Percentiles rank a stretch among this genome's conserved stretches.
phyloP scores from a whole-genome alignment of 2,888 invertebrate genomes.

The Matsumyia berberina region DNA sequence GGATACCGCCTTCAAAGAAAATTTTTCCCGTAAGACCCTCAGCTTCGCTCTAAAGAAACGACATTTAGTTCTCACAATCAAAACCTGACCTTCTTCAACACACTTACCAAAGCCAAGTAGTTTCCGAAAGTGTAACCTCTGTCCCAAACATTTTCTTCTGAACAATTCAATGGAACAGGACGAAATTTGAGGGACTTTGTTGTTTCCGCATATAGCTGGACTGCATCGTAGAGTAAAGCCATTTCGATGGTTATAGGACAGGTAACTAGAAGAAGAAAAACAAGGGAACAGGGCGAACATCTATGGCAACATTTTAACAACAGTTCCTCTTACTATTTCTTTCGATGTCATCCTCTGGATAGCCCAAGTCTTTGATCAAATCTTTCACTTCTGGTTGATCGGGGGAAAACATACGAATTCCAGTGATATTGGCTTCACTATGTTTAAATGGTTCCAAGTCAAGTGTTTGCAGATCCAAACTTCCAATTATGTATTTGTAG shows the following conservation, averaged over 20 bases:
- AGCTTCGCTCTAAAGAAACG: constrained; percentile 76
- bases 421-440: constrained; percentile 93
- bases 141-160: constrained; percentile 87
- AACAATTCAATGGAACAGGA: constrained; percentile 86
- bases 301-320: background rate
- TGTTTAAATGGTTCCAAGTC: constrained; percentile 91
- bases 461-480: constrained; percentile 88
- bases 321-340: constrained; percentile 67
- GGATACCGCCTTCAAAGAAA: constrained; percentile 91
- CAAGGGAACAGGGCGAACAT: background rate
- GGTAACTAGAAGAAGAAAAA: constrained; percentile 78
- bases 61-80: background rate
- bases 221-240: constrained; percentile 93
- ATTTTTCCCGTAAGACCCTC: constrained; percentile 90
- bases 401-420: constrained; percentile 88
- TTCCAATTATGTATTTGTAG: constrained; percentile 92
- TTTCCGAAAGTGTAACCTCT: constrained; percentile 93
- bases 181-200: constrained; percentile 87
- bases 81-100: background rate
- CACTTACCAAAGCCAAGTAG: constrained; percentile 86
- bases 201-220: constrained; percentile 91
- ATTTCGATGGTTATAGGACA: constrained; percentile 86
- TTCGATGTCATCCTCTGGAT: constrained; percentile 59
- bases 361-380: constrained; percentile 79
- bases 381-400: constrained; percentile 85